Evolutionary conservation across 2,888 invertebrate species (phyloP).

Genomic region (Sturmia bella): DNA sequence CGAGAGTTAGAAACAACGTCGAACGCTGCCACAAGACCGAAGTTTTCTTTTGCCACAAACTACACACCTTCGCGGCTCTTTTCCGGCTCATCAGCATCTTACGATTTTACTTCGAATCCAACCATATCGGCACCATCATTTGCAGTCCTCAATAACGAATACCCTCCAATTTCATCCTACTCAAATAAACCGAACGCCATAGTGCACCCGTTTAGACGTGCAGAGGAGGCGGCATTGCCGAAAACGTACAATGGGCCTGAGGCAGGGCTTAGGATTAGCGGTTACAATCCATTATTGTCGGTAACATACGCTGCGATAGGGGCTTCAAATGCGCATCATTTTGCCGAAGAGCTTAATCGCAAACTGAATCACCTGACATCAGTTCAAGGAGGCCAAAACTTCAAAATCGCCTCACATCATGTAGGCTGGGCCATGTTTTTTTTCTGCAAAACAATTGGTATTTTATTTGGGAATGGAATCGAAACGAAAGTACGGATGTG

Average conservation of each 20-base stretch:
- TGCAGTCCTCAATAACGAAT: constrained; percentile 74
- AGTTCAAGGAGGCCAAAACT: constrained; percentile 78
- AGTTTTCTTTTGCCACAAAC: constrained; percentile 76
- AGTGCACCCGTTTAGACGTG: constrained; percentile 83
- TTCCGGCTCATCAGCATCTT: constrained; percentile 36
- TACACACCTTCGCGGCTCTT: constrained; percentile 47
- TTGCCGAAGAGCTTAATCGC: constrained; percentile 87
- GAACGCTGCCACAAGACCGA: constrained; percentile 71
- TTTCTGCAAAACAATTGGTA: constrained; percentile 1
- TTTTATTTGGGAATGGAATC: constrained; percentile 45
- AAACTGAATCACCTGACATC: constrained; percentile 87
- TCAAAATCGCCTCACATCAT: constrained; percentile 66
- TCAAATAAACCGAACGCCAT: constrained; percentile 83
- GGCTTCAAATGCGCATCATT: constrained; percentile 77
- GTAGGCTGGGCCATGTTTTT: constrained; percentile 41
- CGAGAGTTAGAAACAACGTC: constrained; percentile 16
- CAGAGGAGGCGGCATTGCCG: constrained; percentile 72
- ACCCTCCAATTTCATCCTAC: constrained; percentile 66
- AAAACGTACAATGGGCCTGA: constrained; percentile 43
- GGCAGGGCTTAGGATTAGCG: constrained; percentile 58
- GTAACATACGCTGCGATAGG: constrained; percentile 58
- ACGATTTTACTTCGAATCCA: constrained; percentile 68
- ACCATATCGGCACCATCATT: constrained; percentile 72
- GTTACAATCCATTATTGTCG: constrained; percentile 57
- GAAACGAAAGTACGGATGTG: neutral